A percentile compares a stretch with the other conserved stretches of the same genome.
phyloP scores from a whole-genome alignment of 2,888 invertebrate genomes.

The Euphydryas editha region DNA sequence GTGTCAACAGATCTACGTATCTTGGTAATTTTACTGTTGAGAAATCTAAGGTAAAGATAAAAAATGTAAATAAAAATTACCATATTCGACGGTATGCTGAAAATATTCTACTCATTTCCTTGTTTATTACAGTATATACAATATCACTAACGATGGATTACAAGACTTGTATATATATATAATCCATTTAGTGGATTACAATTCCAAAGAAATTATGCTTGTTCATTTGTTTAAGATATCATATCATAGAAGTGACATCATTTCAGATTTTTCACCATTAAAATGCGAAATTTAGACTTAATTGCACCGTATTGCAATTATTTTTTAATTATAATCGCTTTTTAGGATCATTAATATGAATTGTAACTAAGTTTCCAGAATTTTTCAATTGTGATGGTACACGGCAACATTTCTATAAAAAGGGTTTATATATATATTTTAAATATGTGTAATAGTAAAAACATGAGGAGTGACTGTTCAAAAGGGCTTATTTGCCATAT shows the following conservation, averaged over 20 bases:
- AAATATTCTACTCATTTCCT: slow-evolving; percentile 52
- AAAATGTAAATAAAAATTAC: slow-evolving; percentile 68
- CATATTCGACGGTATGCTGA: slow-evolving; percentile 54
- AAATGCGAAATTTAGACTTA: background rate
- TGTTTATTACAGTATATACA: slow-evolving; percentile 18
- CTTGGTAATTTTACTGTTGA: slow-evolving; percentile 77
- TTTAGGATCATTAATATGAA: background rate
- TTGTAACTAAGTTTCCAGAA: no score
- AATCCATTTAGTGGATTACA: slow-evolving; percentile 22
- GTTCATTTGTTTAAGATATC: slow-evolving; percentile 28
- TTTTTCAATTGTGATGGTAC: background rate
- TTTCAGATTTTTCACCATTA: slow-evolving; percentile 15
- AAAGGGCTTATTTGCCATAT: no score
- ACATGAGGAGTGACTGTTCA: no score
- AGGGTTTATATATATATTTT: no score
- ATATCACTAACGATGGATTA: slow-evolving; percentile 21
- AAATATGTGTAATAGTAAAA: no score
- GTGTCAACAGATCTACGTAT: slow-evolving; percentile 77
- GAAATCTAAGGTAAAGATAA: slow-evolving; percentile 74
- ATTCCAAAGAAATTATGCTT: slow-evolving; percentile 14
- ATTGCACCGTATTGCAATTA: background rate
- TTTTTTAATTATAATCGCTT: background rate
- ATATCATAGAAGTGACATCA: slow-evolving; percentile 26
- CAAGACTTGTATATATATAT: no score
- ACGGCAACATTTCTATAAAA: no score